Base-by-base conservation (phyloP, 2,888 invertebrate genomes). In the Erpobdella octoculata region DNA sequence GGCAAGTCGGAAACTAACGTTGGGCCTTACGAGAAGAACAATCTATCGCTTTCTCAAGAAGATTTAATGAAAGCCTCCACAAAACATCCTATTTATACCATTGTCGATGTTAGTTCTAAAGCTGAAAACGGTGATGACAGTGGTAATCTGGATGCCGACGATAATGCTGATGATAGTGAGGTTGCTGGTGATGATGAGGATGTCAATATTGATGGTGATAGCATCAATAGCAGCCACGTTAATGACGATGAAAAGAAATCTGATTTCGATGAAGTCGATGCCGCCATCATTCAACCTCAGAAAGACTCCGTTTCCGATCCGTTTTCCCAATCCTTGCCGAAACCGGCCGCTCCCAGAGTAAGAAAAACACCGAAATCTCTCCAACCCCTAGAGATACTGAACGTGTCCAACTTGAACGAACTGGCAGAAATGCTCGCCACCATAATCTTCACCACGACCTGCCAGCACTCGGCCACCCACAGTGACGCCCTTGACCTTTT, bases 401-500 rank as follows among this genome's bases (percentile, higher is more conserved):
- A 35, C 12, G 35, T 35, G 9, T 46, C 46, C 35, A 69, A 25
- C 33, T 15, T 53, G 4, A 28, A 33, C n/a, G 58, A 46, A 58
- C 36, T 69, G 35, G 53, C 58, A 6, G 33, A 37, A 9, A 61
- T 59, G 31, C 73, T 74, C 18, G 65, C 72, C 36, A 73, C 69
- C 67, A 38, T 76, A 4, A 59, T 76, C 28, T 76, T 75, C 69
- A 71, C 74, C 12, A 36, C 37, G 35, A 76, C 75, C 31, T 74
- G 72, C 28, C 70, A 68, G 5, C 76, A 76, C 62, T 72, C 73
- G 9, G 76, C 75, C 41, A 74, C 73, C 0, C 73, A 72, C 41
- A 48, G 59, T 15, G 76, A 76, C 33, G 76, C 75, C 1, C 61
- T 76, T 61, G 76, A 76, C 65, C 67, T 76, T 37, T 76, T 74